Base-by-base conservation (phyloP, 2,888 invertebrate genomes). In the Thymelicus lineola region DNA sequence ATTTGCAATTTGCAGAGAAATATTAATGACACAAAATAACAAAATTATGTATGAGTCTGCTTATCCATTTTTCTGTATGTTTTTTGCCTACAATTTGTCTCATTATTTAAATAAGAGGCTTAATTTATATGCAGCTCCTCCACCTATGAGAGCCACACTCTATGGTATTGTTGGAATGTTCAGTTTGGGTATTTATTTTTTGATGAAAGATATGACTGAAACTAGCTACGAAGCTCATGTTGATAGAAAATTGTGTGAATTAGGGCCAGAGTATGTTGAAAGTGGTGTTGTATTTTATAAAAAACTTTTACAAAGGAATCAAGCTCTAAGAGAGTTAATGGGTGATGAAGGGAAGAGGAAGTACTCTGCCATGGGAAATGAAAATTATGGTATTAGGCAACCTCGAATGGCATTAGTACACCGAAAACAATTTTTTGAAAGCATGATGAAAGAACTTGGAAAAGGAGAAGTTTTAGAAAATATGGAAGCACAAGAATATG, bases 261-360 rank as follows among this genome's bases (percentile, higher is more conserved):
- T 96, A 69, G 95, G 95, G 53, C 86, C 90, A 53, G 92, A 95
- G 57, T 97, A 96, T 83, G 88, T 96, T 10, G 94, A 96, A 81
- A 97, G 97, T 60, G 98, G 97, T 4, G 89, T 95, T 42, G 96
- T 96, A 83, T 98, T 95, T 89, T 98, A 97, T 82, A 94, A 95
- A 36, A 97, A 97, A 88, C 82, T 95, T 36, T 82, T 97, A 50
- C 90, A 95, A 76, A 95, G 96, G 82, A 98, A 98, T 86, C 94
- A 95, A 78, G 97, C 97, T 0, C 84, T 97, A 17, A 91, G 97
- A 76, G 88, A 92, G 71, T 83, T 97, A 10, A 89, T 97, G 89
- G 96, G 96, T 0, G 82, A 84, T 20, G 89, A 94, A 60, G 97
- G 96, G 0, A 94, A 95, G 79, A 89, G 85, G 7, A 87, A 94